Evolutionary conservation across 2,888 invertebrate species (phyloP), one percentile per base, ranked within the genome.

Genomic region (Cheilosia scutellata): DNA sequence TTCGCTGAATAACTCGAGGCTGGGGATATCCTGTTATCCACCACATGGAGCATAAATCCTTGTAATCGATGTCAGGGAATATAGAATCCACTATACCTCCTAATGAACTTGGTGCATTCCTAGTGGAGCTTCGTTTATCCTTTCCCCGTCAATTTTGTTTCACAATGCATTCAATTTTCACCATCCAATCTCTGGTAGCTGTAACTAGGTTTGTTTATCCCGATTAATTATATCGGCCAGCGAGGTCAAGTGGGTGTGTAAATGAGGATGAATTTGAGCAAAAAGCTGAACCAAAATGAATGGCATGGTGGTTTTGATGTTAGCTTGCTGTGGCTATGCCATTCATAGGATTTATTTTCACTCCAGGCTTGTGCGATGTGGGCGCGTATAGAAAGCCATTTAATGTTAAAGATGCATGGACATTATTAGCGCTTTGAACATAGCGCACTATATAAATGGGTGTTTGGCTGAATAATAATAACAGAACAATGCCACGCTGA

Each of bases 341-440:
- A 78, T 71, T 63, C 63, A 57, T 63, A 78, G 77, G 77, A 71
- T 78, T 78, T 71, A 78, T 78, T 78, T 71, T 57, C 40, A 25
- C 53, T 68, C 33, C 31, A 57, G 42, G 60, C 13, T 27, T 16
- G 70, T n/a, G n/a, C 16, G 40, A 13, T 7, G 7, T 29, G 37
- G 25, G n/a, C 0, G 37, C 29, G 49, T 16, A 58, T 4, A 42
- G n/a, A 37, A 71, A 27, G 44, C 25, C 49, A 60, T 47, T 49
- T 47, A 55, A 20, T 33, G 37, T 11, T 16, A 27, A n/a, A 47
- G 55, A 40, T 58, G n/a, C 9, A 13, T 33, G 57, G 0, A 47
- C 20, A 47, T 47, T 9, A 47, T 20, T 47, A 47, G 44, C 47
- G 40, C 51, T n/a, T n/a, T 53, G 29, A 51, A 13, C 5, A n/a